Percentiles rank a stretch among this genome's conserved stretches.
These are phyloP conservation scores for Megalonaias nervosa DNA, from an alignment of 1,140 invertebrate genomes.

Conservation along the genomic window DNA sequence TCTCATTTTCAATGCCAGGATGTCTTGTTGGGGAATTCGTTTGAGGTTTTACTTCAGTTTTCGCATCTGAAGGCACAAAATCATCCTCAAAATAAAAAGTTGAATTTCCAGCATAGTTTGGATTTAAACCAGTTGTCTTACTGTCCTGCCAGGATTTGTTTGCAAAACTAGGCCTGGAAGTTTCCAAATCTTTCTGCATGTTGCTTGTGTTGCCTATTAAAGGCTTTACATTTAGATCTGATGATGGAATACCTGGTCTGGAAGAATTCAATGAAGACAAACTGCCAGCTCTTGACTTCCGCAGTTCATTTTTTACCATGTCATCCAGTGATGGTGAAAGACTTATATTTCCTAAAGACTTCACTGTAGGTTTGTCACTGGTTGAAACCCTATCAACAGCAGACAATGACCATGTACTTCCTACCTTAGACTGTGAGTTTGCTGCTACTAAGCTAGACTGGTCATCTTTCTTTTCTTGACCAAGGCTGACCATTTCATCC, in stretches of 20 bases:
- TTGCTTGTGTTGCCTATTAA: background rate
- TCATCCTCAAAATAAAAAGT: constrained; percentile 39
- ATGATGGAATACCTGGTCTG: too few species aligned
- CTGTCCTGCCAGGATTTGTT: background rate
- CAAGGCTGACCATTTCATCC: constrained; percentile 26
- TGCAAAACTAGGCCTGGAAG: background rate
- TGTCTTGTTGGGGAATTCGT: constrained; percentile 35
- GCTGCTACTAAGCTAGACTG: background rate
- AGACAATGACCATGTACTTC: background rate
- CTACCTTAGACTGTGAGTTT: constrained; percentile 4
- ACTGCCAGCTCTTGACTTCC: too few species aligned
- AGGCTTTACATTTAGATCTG: background rate
- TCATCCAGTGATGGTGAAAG: constrained; percentile 20
- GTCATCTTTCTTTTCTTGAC: background rate
- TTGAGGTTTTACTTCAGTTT: constrained; percentile 37
- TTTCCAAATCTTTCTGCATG: background rate
- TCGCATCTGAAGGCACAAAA: background rate
- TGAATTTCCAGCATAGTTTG: constrained; percentile 37
- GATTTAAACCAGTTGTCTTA: constrained; percentile 19
- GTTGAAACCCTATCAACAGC: too few species aligned
- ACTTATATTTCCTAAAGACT: too few species aligned
- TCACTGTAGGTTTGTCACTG: too few species aligned
- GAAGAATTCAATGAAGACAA: too few species aligned
- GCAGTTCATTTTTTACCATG: constrained; percentile 31
- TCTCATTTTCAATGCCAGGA: constrained; percentile 14